Base-by-base conservation (phyloP, 2,113 vertebrate species). In the Bufo bufo region DNA sequence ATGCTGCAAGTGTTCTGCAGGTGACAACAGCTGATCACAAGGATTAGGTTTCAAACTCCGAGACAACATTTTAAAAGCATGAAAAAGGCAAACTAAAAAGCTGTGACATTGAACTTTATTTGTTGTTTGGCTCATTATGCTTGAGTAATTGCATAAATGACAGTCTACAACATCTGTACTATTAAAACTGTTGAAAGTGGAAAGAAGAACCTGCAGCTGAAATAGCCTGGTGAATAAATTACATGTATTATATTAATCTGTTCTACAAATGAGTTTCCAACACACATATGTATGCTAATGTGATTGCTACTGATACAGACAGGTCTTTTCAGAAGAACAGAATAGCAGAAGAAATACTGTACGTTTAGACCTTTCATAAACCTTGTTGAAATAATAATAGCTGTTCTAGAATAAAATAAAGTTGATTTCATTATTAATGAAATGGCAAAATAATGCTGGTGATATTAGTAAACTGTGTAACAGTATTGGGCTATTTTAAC, bases 231-330 rank as follows among this genome's bases (percentile, higher is more conserved):
- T 78, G 54, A 80, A 16, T 11, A 43, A 80, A 58, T 80, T 33
- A 43, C n/a, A 33, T 23, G 23, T 58, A 33, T 56, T 80, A 80
- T 56, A 58, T 23, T 56, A 80, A 58, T 56, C n/a, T 80, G 23
- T 33, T 58, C 54, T 43, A 17, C 23, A 75, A 75, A 75, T 75
- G 12, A 43, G 54, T 56, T 80, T 80, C 49, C 12, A 58, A 58
- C 54, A 75, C 72, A 75, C 72, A 75, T 75, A 75, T 8, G 50
- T 75, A 75, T 75, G 13, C 23, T 56, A 80, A 56, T 80, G 23
- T 59, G 5, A 80, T 58, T 58, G 77, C n/a, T 43, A 13, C 23
- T 6, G 2, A 58, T 33, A 80, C 7, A 56, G 77, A 59, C 6
- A 33, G 54, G 6, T 52, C 1, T 54, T 20, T 78, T 54, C 49